phyloP scores from a whole-genome alignment of 2,888 invertebrate genomes.

The Toxonevra muliebris region DNA sequence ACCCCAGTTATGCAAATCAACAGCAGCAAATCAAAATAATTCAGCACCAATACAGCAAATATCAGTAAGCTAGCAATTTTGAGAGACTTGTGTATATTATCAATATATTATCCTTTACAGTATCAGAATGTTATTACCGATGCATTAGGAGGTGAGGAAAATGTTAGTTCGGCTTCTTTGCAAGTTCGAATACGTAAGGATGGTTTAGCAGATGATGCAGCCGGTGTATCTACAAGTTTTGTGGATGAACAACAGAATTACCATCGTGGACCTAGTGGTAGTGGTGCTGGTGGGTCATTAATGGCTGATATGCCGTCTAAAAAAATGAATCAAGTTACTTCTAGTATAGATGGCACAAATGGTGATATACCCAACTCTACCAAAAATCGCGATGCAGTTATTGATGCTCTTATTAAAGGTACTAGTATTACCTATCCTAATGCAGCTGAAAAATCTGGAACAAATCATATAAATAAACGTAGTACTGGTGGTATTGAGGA shows the following conservation, averaged over 20 bases:
- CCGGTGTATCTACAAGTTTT: constrained; percentile 21
- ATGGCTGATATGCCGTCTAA: constrained; percentile 36
- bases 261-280: constrained; percentile 26
- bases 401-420: constrained; percentile 25
- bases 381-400: constrained; percentile 31
- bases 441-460: no score
- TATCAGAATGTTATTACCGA: constrained; percentile 36
- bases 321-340: constrained; percentile 30
- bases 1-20: constrained; percentile 35
- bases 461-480: constrained; percentile 8
- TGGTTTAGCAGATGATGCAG: constrained; percentile 27
- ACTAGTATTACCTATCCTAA: neutral
- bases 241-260: constrained; percentile 44
- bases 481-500: constrained; percentile 30
- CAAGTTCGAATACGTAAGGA: constrained; percentile 29
- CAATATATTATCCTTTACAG: constrained; percentile 17
- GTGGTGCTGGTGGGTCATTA: constrained; percentile 32
- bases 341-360: constrained; percentile 21
- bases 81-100: neutral
- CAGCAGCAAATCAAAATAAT: constrained; percentile 50
- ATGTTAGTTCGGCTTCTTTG: constrained; percentile 23
- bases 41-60: constrained; percentile 52
- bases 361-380: constrained; percentile 11
- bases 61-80: constrained; percentile 44
- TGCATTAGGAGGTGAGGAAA: constrained; percentile 31